These are phyloP conservation scores for Drosophila pectinifera DNA, from an alignment of 1,140 invertebrate genomes.

Conservation along the genomic window DNA sequence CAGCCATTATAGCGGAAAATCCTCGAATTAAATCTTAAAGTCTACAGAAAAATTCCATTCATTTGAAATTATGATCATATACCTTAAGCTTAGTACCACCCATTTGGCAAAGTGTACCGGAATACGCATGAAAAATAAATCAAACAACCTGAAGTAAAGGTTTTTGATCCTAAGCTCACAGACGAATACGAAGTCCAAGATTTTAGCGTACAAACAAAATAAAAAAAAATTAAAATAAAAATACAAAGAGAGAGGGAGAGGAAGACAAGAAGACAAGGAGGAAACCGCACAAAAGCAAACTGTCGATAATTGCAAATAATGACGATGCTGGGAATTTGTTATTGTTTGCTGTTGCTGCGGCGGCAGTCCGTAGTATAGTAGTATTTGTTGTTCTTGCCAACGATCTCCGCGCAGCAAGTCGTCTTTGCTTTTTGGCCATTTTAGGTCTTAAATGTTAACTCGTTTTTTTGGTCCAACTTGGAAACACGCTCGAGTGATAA, in stretches of 20 bases:
- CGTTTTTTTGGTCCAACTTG: constrained; percentile 61
- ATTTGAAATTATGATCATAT: too few relatives aligned
- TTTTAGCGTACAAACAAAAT: constrained; percentile 65
- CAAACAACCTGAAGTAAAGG: constrained; percentile 57
- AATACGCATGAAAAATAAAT: constrained; percentile 60
- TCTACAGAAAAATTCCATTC: not conserved
- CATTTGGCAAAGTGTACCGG: constrained; percentile 24
- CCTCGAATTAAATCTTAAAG: not conserved
- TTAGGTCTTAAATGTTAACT: constrained; percentile 81
- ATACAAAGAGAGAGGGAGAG: constrained; percentile 8
- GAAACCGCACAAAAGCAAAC: constrained; percentile 71
- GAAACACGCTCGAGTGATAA: constrained; percentile 70
- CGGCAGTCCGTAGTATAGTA: constrained; percentile 21
- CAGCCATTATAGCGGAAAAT: not conserved
- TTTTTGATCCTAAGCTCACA: constrained; percentile 73
- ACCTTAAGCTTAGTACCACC: not conserved
- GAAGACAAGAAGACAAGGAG: constrained; percentile 6
- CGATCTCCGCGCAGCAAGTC: constrained; percentile 43
- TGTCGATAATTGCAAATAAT: constrained; percentile 82
- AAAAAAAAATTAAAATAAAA: constrained; percentile 9
- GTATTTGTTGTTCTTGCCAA: constrained; percentile 43
- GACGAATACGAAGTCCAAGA: constrained; percentile 55
- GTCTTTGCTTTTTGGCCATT: constrained; percentile 61
- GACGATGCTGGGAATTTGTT: constrained; percentile 69
- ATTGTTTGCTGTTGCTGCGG: constrained; percentile 54